Conservation (phyloP, 1,140 invertebrate species). For the Maniola jurtina region DNA sequence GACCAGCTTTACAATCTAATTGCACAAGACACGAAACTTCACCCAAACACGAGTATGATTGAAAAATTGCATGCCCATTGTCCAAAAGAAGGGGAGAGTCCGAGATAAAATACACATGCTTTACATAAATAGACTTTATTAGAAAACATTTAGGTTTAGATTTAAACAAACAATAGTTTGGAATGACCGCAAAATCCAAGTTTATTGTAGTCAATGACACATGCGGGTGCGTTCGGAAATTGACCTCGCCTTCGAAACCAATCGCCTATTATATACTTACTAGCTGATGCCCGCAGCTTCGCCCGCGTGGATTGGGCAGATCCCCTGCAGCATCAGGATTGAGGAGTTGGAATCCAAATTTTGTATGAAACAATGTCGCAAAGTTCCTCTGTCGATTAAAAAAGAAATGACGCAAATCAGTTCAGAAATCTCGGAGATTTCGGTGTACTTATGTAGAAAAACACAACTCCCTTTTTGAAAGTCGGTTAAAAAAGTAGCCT, state of each 20-base stretch:
- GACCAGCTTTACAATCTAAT: constrained; percentile 24
- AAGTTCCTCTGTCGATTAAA: no score
- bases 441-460: no score
- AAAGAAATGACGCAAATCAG: no score
- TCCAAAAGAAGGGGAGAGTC: constrained; percentile 58
- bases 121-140: constrained; percentile 42
- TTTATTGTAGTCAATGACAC: constrained; percentile 32
- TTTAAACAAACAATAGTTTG: constrained; percentile 27
- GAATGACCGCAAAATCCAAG: constrained; percentile 34
- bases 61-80: constrained; percentile 69
- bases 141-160: constrained; percentile 37
- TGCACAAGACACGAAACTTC: constrained; percentile 42
- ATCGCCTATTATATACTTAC: constrained; percentile 37
- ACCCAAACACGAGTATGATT: constrained; percentile 54
- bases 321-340: no score
- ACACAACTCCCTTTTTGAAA: no score
- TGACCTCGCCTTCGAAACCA: constrained; percentile 43
- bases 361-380: no score
- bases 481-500: no score
- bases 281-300: no score
- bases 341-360: no score
- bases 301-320: no score
- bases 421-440: no score
- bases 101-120: constrained; percentile 40
- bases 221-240: constrained; percentile 56